Evolutionary conservation across 2,797 vertebrate species (phyloP).

Genomic region (Trachops cirrhosus): DNA sequence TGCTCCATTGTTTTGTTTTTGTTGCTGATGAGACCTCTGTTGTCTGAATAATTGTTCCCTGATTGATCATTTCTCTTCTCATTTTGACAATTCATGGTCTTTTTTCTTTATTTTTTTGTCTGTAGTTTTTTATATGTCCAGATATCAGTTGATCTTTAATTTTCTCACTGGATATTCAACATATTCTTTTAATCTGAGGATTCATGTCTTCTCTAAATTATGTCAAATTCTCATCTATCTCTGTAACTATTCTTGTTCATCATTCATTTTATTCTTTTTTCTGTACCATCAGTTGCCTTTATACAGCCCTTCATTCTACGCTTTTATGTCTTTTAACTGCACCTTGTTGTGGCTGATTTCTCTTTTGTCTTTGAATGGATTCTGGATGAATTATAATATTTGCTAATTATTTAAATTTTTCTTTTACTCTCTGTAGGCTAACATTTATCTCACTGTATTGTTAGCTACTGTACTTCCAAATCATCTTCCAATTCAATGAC

Average conservation of each 20-base stretch:
- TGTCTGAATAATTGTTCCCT: background rate
- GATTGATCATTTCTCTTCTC: background rate
- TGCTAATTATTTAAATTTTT: background rate
- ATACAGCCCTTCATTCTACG: background rate
- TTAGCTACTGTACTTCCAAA: background rate
- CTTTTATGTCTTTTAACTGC: background rate
- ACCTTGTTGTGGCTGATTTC: background rate
- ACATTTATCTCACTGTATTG: background rate
- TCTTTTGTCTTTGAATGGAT: background rate
- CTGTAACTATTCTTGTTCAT: background rate
- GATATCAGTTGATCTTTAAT: background rate
- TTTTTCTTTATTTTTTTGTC: background rate
- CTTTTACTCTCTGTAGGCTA: background rate
- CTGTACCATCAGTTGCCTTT: background rate
- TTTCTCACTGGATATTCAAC: background rate
- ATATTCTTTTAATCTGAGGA: background rate
- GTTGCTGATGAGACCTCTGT: background rate
- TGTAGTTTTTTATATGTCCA: background rate
- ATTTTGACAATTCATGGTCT: background rate
- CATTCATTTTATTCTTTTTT: background rate
- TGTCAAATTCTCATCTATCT: background rate
- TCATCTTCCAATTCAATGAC: background rate
- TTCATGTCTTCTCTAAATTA: background rate
- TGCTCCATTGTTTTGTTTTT: background rate
- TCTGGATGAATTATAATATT: background rate